phyloP scores from a whole-genome alignment of 1,140 invertebrate genomes.

The Tenebrio molitor region DNA sequence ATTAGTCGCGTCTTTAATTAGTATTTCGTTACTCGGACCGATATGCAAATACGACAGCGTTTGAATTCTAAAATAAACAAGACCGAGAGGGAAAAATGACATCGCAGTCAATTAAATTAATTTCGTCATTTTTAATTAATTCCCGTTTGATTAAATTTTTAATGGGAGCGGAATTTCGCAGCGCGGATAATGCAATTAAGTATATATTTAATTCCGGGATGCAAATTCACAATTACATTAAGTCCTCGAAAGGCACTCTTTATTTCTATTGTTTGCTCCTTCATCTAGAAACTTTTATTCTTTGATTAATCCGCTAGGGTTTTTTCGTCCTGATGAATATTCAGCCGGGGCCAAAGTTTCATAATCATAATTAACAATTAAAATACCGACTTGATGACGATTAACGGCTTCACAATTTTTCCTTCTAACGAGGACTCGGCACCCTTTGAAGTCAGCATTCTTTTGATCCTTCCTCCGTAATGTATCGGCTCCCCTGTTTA shows the following conservation, averaged over 20 bases:
- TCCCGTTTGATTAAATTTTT: conserved; percentile 24
- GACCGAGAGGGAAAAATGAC: conserved; percentile 7
- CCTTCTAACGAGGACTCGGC: conserved; percentile 11
- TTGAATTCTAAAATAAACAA: conserved; percentile 35
- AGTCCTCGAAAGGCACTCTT: conserved; percentile 4
- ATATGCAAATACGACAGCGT: conserved; percentile 23
- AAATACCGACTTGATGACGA: not conserved
- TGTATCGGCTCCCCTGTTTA: conserved; percentile 16
- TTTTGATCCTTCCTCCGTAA: conserved; percentile 15
- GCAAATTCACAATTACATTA: conserved; percentile 30
- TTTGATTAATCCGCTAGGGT: conserved; percentile 20
- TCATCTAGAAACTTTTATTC: conserved; percentile 35
- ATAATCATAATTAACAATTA: conserved; percentile 36
- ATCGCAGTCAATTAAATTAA: conserved; percentile 26
- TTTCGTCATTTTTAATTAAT: conserved; percentile 11
- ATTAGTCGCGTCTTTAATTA: conserved; percentile 37
- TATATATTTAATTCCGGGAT: conserved; percentile 11
- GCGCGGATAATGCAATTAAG: not conserved
- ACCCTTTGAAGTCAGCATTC: conserved; percentile 32
- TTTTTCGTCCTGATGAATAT: conserved; percentile 33
- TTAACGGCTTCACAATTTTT: not conserved
- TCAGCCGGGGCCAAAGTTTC: conserved; percentile 4
- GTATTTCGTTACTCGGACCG: conserved; percentile 14
- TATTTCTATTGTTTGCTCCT: conserved; percentile 35
- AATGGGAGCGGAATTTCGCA: not conserved